Evolutionary conservation across 35 echinoderm and acorn worm species (phyloP).

Genomic region (Amphiura filiformis): DNA sequence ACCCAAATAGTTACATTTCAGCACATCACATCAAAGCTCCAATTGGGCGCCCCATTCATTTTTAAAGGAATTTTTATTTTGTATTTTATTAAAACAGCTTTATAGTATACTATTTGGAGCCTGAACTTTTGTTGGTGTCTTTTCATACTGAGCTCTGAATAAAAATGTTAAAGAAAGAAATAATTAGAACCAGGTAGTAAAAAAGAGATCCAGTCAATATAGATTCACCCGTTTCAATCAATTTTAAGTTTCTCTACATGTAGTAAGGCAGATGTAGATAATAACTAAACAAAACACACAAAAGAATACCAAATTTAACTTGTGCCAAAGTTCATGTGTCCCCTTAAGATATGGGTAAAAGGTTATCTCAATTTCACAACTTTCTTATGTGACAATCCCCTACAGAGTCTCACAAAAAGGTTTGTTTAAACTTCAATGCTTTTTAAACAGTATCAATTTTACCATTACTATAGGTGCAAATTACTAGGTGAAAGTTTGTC

Average conservation of each 20-base stretch:
- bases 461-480: no score
- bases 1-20: no score
- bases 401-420: no score
- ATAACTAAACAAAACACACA: background rate
- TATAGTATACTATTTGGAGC: no score
- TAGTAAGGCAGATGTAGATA: background rate
- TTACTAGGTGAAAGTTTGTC: no score
- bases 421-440: no score
- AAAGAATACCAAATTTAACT: background rate
- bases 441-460: no score
- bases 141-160: background rate
- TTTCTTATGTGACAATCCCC: background rate
- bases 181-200: background rate
- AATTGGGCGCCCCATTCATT: no score
- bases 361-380: background rate
- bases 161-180: background rate
- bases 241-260: background rate
- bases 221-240: background rate
- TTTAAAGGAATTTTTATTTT: no score
- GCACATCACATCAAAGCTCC: no score
- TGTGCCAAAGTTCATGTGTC: background rate
- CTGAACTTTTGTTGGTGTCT: background rate
- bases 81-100: no score
- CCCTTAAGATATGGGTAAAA: background rate
- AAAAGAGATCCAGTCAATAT: background rate